Conservation (phyloP, 2,888 invertebrate genomes). For the Drosophila subquinaria region DNA sequence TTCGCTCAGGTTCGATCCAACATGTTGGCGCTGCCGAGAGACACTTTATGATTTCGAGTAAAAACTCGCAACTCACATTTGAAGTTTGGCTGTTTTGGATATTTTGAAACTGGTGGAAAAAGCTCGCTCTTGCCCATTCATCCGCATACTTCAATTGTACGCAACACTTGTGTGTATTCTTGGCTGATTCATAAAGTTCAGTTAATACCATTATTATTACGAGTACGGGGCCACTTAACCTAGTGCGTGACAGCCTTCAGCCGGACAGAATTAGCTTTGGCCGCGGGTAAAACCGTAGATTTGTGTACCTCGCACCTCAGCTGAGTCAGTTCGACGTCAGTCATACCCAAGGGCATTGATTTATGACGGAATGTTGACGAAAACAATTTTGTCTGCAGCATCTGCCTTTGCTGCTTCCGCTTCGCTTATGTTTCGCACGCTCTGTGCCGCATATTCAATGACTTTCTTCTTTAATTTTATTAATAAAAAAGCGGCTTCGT, state of each 20-base stretch:
- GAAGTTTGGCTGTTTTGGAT: constrained; percentile 2
- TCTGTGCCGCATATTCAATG: constrained; percentile 56
- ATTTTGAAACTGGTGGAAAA: constrained; percentile 1
- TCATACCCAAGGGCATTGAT: constrained; percentile 57
- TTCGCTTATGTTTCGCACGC: constrained; percentile 69
- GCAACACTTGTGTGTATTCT: constrained; percentile 24
- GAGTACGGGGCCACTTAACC: constrained; percentile 45
- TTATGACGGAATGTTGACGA: constrained; percentile 39
- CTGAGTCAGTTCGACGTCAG: constrained; percentile 59
- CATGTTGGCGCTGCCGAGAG: constrained; percentile 22
- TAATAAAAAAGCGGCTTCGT: constrained; percentile 54
- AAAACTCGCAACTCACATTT: neutral
- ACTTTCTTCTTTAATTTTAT: constrained; percentile 75
- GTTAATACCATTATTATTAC: constrained; percentile 40
- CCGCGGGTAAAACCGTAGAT: constrained; percentile 64
- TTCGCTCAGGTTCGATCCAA: constrained; percentile 25
- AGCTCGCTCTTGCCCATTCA: constrained; percentile 50
- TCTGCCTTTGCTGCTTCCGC: constrained; percentile 57
- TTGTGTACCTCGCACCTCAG: constrained; percentile 15
- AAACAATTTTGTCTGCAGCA: constrained; percentile 20
- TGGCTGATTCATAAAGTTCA: constrained; percentile 58
- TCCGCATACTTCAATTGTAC: constrained; percentile 56
- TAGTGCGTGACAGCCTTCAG: constrained; percentile 69
- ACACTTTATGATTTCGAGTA: constrained; percentile 1
- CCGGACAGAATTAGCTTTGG: constrained; percentile 49